Conservation (phyloP, 1,140 invertebrate species). For the Pentalonia nigronervosa region DNA sequence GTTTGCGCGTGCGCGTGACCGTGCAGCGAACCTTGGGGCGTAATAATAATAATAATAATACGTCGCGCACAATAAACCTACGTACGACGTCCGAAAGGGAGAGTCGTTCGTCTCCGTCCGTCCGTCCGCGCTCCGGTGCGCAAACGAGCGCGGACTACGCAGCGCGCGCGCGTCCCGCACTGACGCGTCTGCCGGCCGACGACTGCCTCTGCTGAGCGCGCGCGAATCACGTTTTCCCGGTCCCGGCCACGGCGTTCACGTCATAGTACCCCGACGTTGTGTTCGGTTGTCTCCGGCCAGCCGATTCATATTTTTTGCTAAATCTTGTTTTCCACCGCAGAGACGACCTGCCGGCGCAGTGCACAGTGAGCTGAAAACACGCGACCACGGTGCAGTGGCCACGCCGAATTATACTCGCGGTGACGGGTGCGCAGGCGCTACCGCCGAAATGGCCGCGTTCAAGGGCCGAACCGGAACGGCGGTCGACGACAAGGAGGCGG, state of each 20-base stretch:
- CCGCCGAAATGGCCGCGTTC: neutral
- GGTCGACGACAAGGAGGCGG: neutral
- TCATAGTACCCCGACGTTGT: too few relatives aligned
- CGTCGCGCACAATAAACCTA: constrained; percentile 15
- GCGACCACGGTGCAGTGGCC: neutral
- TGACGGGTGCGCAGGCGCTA: too few relatives aligned
- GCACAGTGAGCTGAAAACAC: neutral
- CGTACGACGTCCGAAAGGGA: constrained; percentile 24
- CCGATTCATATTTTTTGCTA: neutral
- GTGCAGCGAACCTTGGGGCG: constrained; percentile 20
- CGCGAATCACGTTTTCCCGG: too few relatives aligned
- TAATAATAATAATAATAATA: constrained; percentile 54
- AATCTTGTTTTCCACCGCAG: neutral
- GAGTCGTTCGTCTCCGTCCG: neutral
- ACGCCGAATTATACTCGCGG: neutral
- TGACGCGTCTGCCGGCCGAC: neutral
- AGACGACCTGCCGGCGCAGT: neutral
- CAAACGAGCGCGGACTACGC: neutral
- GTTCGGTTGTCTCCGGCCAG: too few relatives aligned
- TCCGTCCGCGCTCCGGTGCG: neutral
- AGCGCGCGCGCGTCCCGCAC: neutral
- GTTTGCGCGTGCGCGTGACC: too few relatives aligned
- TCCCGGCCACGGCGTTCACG: too few relatives aligned
- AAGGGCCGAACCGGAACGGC: neutral
- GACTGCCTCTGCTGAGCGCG: too few relatives aligned